Evolutionary conservation across 2,113 vertebrate genomes (phyloP).

Genomic region (Spheniscus mendiculus): DNA sequence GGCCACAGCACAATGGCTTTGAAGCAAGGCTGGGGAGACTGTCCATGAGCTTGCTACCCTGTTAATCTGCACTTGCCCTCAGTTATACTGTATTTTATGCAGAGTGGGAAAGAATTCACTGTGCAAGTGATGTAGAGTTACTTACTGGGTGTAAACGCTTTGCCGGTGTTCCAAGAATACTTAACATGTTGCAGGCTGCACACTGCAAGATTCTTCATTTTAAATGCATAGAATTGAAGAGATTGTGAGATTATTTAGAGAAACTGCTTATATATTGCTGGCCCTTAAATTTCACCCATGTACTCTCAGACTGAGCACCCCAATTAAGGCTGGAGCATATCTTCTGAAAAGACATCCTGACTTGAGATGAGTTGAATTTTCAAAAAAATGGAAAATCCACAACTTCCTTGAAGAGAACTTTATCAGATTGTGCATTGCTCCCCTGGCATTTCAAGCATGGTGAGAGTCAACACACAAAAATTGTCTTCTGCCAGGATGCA

Average conservation of each 20-base stretch:
- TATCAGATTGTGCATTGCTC: background rate
- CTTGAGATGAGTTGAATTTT: conserved; percentile 27
- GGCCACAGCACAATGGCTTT: background rate
- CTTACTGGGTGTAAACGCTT: background rate
- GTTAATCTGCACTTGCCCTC: background rate
- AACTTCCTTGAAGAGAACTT: background rate
- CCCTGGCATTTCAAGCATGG: background rate
- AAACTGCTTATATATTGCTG: conserved; percentile 19
- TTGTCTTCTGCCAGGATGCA: background rate
- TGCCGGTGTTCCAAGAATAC: background rate
- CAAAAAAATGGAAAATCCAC: background rate
- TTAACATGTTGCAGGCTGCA: conserved; percentile 6
- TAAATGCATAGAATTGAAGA: conserved; percentile 62
- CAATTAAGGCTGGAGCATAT: conserved; percentile 36
- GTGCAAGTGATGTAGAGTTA: background rate
- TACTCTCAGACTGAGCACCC: conserved; percentile 30
- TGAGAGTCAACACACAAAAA: background rate
- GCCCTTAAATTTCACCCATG: conserved; percentile 48
- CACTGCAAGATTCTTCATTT: conserved; percentile 43
- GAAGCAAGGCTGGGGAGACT: background rate
- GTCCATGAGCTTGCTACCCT: background rate
- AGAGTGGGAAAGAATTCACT: background rate
- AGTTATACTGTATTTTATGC: background rate
- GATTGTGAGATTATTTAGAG: conserved; percentile 38
- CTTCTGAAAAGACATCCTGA: background rate